These are phyloP conservation scores for Thaleichthys pacificus DNA, from an alignment of 2,797 vertebrate genomes.

Conservation along the genomic window DNA sequence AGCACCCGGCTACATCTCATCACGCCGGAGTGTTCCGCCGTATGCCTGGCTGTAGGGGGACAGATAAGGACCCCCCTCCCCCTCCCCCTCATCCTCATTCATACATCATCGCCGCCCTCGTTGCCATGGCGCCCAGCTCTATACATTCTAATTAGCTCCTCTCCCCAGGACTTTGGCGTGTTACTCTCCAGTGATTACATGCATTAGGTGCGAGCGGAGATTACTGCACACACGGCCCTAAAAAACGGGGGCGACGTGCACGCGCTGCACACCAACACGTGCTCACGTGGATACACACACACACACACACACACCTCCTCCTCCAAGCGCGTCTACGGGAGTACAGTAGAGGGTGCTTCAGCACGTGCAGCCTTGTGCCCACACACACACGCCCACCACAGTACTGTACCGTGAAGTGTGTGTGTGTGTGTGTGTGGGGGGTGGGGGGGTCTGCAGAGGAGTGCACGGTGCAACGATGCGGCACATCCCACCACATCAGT, in stretches of 20 bases:
- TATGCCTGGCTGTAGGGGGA: conserved; percentile 39
- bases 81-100: conserved; percentile 16
- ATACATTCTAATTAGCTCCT: conserved; percentile 70
- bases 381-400: conserved; percentile 11
- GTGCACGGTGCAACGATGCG: neutral
- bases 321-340: conserved; percentile 16
- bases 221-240: neutral
- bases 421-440: conserved; percentile 2
- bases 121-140: conserved; percentile 69
- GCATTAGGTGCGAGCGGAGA: conserved; percentile 42
- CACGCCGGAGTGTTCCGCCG: conserved; percentile 36
- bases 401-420: conserved; percentile 21
- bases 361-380: conserved; percentile 20
- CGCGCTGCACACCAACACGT: neutral
- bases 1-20: conserved; percentile 60
- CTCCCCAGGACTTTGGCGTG: conserved; percentile 49
- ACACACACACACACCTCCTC: neutral
- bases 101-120: conserved; percentile 37
- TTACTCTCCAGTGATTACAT: conserved; percentile 44
- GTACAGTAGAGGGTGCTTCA: conserved; percentile 13
- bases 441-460: neutral
- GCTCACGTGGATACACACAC: neutral
- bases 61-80: conserved; percentile 57
- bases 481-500: neutral
- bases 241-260: neutral